A percentile compares a stretch with the other conserved stretches of the same genome.
phyloP scores from a whole-genome alignment of 2,888 invertebrate genomes.

The Drosophila colorata region DNA sequence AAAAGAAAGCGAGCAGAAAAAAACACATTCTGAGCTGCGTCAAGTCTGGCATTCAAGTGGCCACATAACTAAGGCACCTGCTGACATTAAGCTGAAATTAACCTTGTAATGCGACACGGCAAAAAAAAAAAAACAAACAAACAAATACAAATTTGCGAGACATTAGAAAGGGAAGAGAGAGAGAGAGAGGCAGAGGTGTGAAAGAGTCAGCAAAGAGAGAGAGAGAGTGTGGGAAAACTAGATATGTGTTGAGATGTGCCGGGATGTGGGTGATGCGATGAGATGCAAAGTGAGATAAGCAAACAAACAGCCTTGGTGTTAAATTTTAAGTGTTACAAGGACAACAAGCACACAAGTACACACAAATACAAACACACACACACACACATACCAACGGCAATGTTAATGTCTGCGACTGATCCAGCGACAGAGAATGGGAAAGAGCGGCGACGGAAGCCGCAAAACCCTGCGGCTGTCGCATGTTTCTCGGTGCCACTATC shows the following conservation, averaged over 20 bases:
- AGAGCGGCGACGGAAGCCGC: conserved; percentile 37
- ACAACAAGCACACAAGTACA: conserved; percentile 58
- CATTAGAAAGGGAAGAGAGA: neutral
- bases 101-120: conserved; percentile 53
- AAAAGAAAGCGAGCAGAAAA: neutral
- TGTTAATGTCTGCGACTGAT: conserved; percentile 41
- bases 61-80: conserved; percentile 52
- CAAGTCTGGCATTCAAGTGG: conserved; percentile 44
- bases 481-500: conserved; percentile 29
- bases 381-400: neutral
- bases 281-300: conserved; percentile 70
- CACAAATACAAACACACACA: conserved; percentile 3
- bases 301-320: conserved; percentile 78
- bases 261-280: conserved; percentile 41
- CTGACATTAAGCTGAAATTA: conserved; percentile 67
- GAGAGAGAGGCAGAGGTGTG: neutral
- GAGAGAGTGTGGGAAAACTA: conserved; percentile 7
- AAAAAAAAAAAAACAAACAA: conserved; percentile 18
- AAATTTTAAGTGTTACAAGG: conserved; percentile 80
- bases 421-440: neutral
- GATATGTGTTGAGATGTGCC: conserved; percentile 8
- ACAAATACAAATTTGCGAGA: conserved; percentile 34
- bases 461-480: conserved; percentile 65
- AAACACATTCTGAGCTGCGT: conserved; percentile 8
- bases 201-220: neutral